These are phyloP conservation scores for Mallateleia sp. DNA, from an alignment of 2,888 invertebrate species.

Conservation along the genomic window DNA sequence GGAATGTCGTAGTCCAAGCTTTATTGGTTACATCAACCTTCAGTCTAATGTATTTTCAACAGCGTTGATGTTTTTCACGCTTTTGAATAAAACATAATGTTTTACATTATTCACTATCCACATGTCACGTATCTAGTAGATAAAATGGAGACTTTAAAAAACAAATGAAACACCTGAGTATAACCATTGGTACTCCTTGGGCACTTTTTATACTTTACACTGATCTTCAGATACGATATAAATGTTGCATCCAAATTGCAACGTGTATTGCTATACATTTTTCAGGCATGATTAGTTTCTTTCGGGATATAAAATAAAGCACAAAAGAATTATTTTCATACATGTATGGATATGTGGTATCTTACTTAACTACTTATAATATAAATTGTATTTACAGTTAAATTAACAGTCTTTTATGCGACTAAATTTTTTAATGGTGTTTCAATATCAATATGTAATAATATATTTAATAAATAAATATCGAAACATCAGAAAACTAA, in stretches of 20 bases:
- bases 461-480: no score
- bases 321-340: no score
- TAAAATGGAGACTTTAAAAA: slow-evolving; percentile 64
- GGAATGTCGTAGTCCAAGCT: slow-evolving; percentile 10
- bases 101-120: slow-evolving; percentile 62
- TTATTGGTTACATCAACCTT: slow-evolving; percentile 46
- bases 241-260: slow-evolving; percentile 46
- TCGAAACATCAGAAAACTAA: no score
- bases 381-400: no score
- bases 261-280: no score
- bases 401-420: no score
- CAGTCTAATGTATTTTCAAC: slow-evolving; percentile 30
- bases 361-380: no score
- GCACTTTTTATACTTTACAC: slow-evolving; percentile 40
- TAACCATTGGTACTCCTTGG: slow-evolving; percentile 20
- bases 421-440: no score
- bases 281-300: no score
- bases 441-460: no score
- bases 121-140: slow-evolving; percentile 47
- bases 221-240: slow-evolving; percentile 38
- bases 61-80: slow-evolving; percentile 52
- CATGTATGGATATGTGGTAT: no score
- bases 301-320: no score
- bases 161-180: slow-evolving; percentile 69
- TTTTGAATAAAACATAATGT: slow-evolving; percentile 67